A percentile compares a stretch with the other conserved stretches of the same genome.
phyloP scores from a whole-genome alignment of 2,797 vertebrate genomes.

The Monodelphis domestica region DNA sequence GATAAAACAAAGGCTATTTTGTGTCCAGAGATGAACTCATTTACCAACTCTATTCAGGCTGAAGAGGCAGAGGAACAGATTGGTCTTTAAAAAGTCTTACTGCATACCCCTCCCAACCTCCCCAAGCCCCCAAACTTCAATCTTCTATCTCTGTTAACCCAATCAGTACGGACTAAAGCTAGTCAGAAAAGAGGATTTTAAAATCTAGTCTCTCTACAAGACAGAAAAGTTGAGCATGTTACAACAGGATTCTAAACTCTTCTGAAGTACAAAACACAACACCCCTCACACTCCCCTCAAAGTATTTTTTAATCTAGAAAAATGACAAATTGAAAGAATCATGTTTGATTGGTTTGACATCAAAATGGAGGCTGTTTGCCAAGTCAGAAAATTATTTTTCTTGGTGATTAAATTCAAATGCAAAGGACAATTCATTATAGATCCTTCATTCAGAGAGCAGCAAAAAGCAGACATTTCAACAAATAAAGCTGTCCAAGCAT shows the following conservation, averaged over 20 bases:
- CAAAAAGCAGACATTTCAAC: background rate
- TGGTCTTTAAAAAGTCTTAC: constrained; percentile 17
- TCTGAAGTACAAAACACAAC: background rate
- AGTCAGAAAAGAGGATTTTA: background rate
- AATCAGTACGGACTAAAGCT: background rate
- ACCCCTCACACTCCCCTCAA: constrained; percentile 14
- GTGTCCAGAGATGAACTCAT: constrained; percentile 77
- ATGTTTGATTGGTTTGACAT: background rate
- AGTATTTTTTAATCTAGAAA: constrained; percentile 32
- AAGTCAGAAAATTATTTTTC: constrained; percentile 16
- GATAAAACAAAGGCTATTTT: constrained; percentile 77
- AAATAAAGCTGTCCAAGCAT: background rate
- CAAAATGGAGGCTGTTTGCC: constrained; percentile 28
- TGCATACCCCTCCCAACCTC: background rate
- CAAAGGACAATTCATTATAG: background rate
- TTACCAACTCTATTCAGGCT: constrained; percentile 72
- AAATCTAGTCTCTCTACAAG: background rate
- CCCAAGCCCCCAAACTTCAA: background rate
- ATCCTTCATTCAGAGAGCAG: constrained; percentile 4
- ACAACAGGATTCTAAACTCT: background rate
- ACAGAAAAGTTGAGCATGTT: background rate
- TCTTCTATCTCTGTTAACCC: constrained; percentile 46
- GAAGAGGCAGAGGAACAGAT: constrained; percentile 67
- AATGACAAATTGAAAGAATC: constrained; percentile 17
- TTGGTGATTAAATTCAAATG: background rate